A percentile compares a stretch with the other conserved stretches of the same genome.
Evolutionary conservation across 2,888 invertebrate genomes (phyloP).

Genomic region (Lithophane socia): DNA sequence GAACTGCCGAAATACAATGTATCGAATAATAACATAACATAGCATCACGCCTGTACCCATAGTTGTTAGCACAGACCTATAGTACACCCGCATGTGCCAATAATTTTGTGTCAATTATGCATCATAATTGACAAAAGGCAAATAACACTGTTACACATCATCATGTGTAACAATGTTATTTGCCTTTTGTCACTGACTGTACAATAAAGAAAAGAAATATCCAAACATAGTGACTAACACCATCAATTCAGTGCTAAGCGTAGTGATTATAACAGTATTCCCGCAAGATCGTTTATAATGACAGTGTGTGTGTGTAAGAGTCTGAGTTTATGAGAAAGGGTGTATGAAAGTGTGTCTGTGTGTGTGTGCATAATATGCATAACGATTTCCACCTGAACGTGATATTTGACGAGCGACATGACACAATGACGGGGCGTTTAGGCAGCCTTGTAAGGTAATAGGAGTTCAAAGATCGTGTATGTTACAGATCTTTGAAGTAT

Average conservation of each 20-base stretch:
- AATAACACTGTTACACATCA: no score
- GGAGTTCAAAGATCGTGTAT: neutral
- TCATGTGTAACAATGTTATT: neutral
- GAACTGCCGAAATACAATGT: neutral
- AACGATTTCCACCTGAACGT: slow-evolving; percentile 45
- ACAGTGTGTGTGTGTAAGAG: neutral
- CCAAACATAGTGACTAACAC: slow-evolving; percentile 13
- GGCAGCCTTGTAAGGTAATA: slow-evolving; percentile 1
- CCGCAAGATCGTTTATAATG: slow-evolving; percentile 35
- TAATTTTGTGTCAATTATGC: neutral
- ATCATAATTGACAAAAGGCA: no score
- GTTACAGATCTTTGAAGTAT: neutral
- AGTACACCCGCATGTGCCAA: neutral
- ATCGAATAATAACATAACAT: neutral
- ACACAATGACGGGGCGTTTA: slow-evolving; percentile 3
- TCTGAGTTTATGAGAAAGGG: neutral
- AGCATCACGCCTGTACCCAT: neutral
- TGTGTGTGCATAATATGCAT: slow-evolving; percentile 36
- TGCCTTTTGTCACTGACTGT: neutral
- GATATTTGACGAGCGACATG: slow-evolving; percentile 24
- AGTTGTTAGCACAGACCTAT: neutral
- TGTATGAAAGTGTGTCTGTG: neutral
- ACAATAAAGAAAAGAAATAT: neutral
- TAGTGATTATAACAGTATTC: slow-evolving; percentile 26
- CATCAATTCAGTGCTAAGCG: slow-evolving; percentile 34